Percentiles rank a stretch among this genome's conserved stretches.
Evolutionary conservation across 2,888 invertebrate genomes (phyloP).

Genomic region (Drosophila nigricruria): DNA sequence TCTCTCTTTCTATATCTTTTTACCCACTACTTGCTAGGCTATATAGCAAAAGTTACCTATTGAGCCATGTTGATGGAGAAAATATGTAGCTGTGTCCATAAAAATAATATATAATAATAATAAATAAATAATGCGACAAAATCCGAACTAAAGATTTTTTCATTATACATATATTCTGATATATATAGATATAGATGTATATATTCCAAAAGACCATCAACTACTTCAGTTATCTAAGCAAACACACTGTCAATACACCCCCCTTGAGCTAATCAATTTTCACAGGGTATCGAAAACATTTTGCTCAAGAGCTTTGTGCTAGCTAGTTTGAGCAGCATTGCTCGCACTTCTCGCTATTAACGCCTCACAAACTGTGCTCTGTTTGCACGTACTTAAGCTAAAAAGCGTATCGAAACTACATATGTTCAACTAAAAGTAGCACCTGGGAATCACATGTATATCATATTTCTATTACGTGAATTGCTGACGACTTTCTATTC

Average conservation of each 20-base stretch:
- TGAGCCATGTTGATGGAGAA: not conserved
- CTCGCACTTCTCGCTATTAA: constrained; percentile 5
- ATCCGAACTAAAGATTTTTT: too few species aligned
- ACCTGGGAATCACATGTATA: constrained; percentile 14
- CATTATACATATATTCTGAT: not conserved
- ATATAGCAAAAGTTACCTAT: not conserved
- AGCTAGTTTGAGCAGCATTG: constrained; percentile 29
- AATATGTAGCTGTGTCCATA: not conserved
- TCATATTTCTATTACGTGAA: constrained; percentile 20
- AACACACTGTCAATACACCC: not conserved
- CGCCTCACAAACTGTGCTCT: constrained; percentile 21
- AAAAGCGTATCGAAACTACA: not conserved
- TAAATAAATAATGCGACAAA: too few species aligned
- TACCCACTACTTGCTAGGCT: too few species aligned
- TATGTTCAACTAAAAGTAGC: not conserved
- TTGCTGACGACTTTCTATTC: constrained; percentile 7
- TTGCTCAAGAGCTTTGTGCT: constrained; percentile 13
- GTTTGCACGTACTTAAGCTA: constrained; percentile 8
- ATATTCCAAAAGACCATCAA: not conserved
- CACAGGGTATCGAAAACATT: not conserved
- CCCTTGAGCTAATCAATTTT: not conserved
- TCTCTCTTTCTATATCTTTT: not conserved
- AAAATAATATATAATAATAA: too few species aligned
- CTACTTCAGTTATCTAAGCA: not conserved
- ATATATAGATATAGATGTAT: not conserved